Percentiles rank a stretch among this genome's conserved stretches.
These are phyloP conservation scores for Heteractis magnifica DNA, from an alignment of 92 coral and sea anemone genomes.

Conservation along the genomic window DNA sequence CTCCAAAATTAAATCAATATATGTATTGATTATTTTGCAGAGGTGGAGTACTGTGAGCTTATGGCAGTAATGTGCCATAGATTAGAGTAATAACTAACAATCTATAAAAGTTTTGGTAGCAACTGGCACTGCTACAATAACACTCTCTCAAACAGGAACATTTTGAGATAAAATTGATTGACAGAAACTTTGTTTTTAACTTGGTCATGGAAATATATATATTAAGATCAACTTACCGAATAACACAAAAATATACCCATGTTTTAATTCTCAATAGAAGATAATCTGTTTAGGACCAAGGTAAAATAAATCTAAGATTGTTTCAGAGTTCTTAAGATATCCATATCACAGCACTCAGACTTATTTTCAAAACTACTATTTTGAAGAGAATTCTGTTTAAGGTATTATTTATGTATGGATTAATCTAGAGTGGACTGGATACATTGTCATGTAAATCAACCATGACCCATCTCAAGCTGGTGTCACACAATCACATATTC, in stretches of 20 bases:
- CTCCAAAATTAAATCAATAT: not conserved
- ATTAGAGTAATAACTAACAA: not conserved
- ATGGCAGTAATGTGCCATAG: not conserved
- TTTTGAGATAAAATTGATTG: not conserved
- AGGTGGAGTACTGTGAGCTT: not conserved
- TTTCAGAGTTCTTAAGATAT: not conserved
- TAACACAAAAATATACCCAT: not conserved
- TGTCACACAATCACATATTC: constrained; percentile 4
- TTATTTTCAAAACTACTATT: not conserved
- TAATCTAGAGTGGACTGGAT: not conserved
- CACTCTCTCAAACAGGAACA: not conserved
- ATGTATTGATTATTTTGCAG: not conserved
- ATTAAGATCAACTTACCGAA: not conserved
- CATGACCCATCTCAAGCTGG: not conserved
- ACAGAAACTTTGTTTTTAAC: not conserved
- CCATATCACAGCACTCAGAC: not conserved
- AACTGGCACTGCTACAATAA: not conserved
- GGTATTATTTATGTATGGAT: not conserved
- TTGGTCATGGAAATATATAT: not conserved
- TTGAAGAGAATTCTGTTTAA: not conserved
- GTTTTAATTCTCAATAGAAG: not conserved
- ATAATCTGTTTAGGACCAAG: not conserved
- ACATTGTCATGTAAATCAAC: constrained; percentile 12
- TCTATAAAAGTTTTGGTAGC: not conserved
- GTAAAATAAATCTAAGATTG: not conserved